Evolutionary conservation across 1,140 invertebrate genomes (phyloP).

Genomic region (Saccostrea glomerata): DNA sequence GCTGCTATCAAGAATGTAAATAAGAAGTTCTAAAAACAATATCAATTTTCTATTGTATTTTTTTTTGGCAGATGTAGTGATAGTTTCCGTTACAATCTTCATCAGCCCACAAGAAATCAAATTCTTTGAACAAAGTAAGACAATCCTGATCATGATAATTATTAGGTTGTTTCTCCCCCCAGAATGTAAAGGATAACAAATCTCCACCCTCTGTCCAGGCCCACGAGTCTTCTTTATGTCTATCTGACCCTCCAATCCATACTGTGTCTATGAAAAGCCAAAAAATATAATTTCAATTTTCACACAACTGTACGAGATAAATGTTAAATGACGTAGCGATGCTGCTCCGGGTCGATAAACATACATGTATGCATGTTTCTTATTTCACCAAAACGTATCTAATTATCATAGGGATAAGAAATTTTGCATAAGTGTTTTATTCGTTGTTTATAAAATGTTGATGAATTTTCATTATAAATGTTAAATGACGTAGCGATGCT

Average conservation of each 20-base stretch:
- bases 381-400: too few species aligned
- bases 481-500: too few species aligned
- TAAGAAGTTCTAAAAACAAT: too few species aligned
- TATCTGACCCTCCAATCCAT: not conserved
- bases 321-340: too few species aligned
- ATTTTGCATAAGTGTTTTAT: too few species aligned
- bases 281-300: not conserved
- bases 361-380: too few species aligned
- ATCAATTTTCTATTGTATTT: not conserved
- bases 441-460: too few species aligned
- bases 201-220: not conserved
- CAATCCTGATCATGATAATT: slow-evolving; percentile 6
- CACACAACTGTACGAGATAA: too few species aligned
- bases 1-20: too few species aligned
- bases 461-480: too few species aligned
- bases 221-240: not conserved
- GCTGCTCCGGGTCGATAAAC: too few species aligned
- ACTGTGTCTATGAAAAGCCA: not conserved
- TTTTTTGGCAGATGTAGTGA: not conserved
- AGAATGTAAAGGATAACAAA: not conserved
- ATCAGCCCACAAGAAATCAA: slow-evolving; percentile 1
- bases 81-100: not conserved
- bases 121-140: not conserved
- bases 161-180: not conserved
- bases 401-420: too few species aligned